These are phyloP conservation scores for Peucedramus taeniatus DNA, from an alignment of 2,113 vertebrate species.

Conservation along the genomic window DNA sequence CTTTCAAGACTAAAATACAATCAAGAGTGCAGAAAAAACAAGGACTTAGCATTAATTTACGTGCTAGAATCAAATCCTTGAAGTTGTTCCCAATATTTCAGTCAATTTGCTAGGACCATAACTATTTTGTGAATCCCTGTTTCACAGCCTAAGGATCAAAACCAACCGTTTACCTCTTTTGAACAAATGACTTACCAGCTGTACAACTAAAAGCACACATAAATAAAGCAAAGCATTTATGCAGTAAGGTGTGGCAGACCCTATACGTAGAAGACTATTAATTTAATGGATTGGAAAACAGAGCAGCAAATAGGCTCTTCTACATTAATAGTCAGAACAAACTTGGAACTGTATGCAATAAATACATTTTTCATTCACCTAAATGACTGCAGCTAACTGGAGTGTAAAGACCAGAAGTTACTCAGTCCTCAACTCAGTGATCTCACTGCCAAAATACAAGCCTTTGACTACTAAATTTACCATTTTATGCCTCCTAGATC, in stretches of 20 bases:
- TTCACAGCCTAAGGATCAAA: conserved; percentile 85
- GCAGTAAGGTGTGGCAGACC: conserved; percentile 77
- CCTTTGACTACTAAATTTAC: conserved; percentile 46
- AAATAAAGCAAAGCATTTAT: conserved; percentile 79
- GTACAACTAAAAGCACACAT: conserved; percentile 76
- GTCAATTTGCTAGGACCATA: background rate
- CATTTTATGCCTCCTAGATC: conserved; percentile 12
- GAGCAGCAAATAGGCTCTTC: conserved; percentile 36
- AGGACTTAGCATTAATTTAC: conserved; percentile 1
- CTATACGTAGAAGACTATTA: conserved; percentile 54
- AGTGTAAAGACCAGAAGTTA: conserved; percentile 35
- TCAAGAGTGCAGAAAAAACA: background rate
- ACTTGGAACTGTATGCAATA: conserved; percentile 4
- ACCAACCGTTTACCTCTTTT: conserved; percentile 61
- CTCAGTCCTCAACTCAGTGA: conserved; percentile 5
- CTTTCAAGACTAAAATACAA: background rate
- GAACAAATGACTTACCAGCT: conserved; percentile 75
- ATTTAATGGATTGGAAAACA: conserved; percentile 41
- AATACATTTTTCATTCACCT: conserved; percentile 32
- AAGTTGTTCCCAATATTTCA: conserved; percentile 8
- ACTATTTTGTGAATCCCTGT: conserved; percentile 3
- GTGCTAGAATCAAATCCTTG: background rate
- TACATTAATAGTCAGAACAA: background rate
- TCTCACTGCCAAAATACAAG: conserved; percentile 2
- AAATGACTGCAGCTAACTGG: conserved; percentile 33